Evolutionary conservation across 2,797 vertebrate genomes (phyloP).

Genomic region (Anguilla obscura): DNA sequence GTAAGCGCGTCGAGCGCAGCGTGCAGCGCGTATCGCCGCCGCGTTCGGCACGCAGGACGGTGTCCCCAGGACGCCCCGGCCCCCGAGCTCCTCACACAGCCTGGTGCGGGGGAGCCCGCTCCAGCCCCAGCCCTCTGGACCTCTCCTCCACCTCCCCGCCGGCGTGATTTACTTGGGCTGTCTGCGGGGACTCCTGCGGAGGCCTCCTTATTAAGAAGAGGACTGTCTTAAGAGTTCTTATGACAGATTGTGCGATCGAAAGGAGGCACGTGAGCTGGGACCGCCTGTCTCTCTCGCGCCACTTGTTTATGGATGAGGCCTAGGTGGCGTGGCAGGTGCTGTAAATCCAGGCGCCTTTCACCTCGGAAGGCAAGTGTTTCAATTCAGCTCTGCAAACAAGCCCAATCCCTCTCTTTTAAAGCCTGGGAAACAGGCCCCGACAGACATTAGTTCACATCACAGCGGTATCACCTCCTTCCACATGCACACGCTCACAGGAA

Average conservation of each 20-base stretch:
- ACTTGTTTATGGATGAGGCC: slow-evolving; percentile 58
- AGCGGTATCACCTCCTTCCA: slow-evolving; percentile 15
- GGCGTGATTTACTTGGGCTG: slow-evolving; percentile 55
- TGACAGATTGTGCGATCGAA: slow-evolving; percentile 56
- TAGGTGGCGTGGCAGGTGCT: slow-evolving; percentile 53
- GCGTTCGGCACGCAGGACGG: neutral
- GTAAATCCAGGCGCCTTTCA: slow-evolving; percentile 55
- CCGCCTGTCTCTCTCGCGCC: slow-evolving; percentile 40
- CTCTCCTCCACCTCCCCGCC: neutral
- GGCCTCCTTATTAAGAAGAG: slow-evolving; percentile 62
- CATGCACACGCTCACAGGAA: neutral
- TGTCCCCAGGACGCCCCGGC: neutral
- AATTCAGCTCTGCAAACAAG: slow-evolving; percentile 24
- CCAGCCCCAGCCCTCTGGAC: neutral
- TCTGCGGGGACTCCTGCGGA: slow-evolving; percentile 54
- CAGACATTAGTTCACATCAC: slow-evolving; percentile 19
- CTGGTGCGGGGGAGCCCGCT: neutral
- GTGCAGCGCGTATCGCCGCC: neutral
- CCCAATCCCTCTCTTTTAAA: slow-evolving; percentile 22
- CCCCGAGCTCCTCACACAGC: neutral
- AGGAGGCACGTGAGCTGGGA: slow-evolving; percentile 57
- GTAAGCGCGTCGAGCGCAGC: neutral
- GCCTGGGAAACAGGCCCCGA: neutral
- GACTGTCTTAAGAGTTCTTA: slow-evolving; percentile 61
- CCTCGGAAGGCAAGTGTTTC: slow-evolving; percentile 39